Evolutionary conservation across 2,888 invertebrate species (phyloP).

Genomic region (Philaethria dido): DNA sequence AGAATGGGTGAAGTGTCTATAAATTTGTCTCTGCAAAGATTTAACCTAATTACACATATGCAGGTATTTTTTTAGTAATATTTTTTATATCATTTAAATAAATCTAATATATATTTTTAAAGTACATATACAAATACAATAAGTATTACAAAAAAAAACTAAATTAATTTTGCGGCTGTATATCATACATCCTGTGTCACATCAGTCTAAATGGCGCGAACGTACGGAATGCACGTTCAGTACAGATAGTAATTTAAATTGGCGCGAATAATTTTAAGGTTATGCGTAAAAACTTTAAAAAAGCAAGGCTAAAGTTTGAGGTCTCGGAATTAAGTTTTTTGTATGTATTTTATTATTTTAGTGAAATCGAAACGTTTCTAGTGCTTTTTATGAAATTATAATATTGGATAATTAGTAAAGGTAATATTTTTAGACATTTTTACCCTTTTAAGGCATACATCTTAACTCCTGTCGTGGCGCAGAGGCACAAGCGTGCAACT

Average conservation of each 20-base stretch:
- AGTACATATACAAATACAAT: background rate
- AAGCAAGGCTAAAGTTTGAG: slow-evolving; percentile 17
- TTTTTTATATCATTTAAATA: no score
- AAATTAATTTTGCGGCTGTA: slow-evolving; percentile 13
- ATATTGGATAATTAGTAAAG: background rate
- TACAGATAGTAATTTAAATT: slow-evolving; percentile 20
- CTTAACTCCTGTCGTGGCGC: no score
- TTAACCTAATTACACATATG: no score
- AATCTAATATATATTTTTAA: no score
- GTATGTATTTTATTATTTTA: background rate
- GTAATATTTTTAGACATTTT: background rate
- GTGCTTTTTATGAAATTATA: slow-evolving; percentile 2
- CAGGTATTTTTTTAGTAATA: no score
- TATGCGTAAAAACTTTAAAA: slow-evolving; percentile 12
- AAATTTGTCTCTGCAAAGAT: no score
- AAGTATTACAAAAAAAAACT: background rate
- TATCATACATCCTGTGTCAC: slow-evolving; percentile 13
- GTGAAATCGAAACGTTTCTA: background rate
- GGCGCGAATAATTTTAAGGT: slow-evolving; percentile 28
- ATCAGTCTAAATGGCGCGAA: slow-evolving; percentile 33
- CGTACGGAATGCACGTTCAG: slow-evolving; percentile 26
- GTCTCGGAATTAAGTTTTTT: slow-evolving; percentile 13
- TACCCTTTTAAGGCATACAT: no score
- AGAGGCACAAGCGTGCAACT: no score
- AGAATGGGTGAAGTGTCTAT: no score